Base-by-base conservation (phyloP, 2,797 vertebrate species). In the Gymnoscopelus microlampas region DNA sequence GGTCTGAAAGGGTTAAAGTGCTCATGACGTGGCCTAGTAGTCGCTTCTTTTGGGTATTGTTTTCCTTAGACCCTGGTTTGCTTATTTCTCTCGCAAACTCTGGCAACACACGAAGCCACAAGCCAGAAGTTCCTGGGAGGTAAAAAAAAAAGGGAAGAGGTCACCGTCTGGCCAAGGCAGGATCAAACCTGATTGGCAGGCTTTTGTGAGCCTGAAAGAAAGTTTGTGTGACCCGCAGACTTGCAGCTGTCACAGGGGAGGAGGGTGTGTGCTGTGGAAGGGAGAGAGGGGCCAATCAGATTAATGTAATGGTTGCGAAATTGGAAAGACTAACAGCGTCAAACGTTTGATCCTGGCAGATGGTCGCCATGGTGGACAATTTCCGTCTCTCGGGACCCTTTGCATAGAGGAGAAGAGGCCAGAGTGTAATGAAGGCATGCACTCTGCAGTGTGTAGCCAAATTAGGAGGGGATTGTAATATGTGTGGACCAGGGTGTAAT, bases 281-380 rank as follows among this genome's bases (percentile, higher is more conserved):
- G 10, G 62, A 29, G 65, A 61, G 54, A 55, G 67, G 51, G 69
- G 51, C 60, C 53, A 74, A 73, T 61, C 73, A 65, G 54, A 81
- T 81, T 73, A 76, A 74, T 74, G 63, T 64, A 64, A 76, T 77
- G 72, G 57, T 73, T 73, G 66, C 64, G 53, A 69, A 62, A 71
- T 58, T 63, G 65, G 62, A 76, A 68, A 61, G 54, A 54, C 59
- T 26, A 76, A 63, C 51, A 35, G 56, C 54, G 55, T 57, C 24
- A 35, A 62, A 57, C 59, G 67, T 81, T 79, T 74, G 39, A 68
- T 71, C 60, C 44, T 50, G 76, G 63, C 85, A 87, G 76, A 87
- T 84, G 83, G 76, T 53, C 58, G 39, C 53, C 53, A 51, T 44
- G 58, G 70, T 44, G 58, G 70, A 73, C 61, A 14, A 74, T 68